phyloP scores from a whole-genome alignment of 2,113 vertebrate genomes.

The Cololabis saira region DNA sequence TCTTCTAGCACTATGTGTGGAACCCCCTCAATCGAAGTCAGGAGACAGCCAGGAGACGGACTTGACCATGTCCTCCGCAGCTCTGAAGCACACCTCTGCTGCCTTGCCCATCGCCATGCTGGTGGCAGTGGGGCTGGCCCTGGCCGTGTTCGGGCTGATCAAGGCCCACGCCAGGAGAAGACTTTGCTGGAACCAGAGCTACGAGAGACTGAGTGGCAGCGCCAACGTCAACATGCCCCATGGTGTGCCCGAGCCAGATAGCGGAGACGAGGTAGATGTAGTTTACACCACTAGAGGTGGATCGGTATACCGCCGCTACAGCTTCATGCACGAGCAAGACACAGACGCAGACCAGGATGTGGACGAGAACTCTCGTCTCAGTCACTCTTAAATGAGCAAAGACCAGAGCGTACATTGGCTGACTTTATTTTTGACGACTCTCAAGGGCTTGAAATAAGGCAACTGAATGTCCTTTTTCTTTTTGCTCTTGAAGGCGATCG shows the following conservation, averaged over 20 bases:
- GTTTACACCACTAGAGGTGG: conserved; percentile 82
- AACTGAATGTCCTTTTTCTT: no score
- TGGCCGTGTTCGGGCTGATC: conserved; percentile 68
- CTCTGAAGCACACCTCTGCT: conserved; percentile 64
- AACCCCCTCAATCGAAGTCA: conserved; percentile 59
- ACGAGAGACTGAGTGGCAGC: conserved; percentile 79
- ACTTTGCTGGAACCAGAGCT: conserved; percentile 82
- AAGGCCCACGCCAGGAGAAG: conserved; percentile 75
- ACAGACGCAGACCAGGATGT: conserved; percentile 57
- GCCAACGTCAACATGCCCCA: conserved; percentile 74
- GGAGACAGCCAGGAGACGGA: conserved; percentile 38
- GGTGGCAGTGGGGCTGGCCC: conserved; percentile 61
- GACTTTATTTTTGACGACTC: no score
- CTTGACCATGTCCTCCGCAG: conserved; percentile 54
- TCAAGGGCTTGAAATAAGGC: no score
- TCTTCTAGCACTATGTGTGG: conserved; percentile 77
- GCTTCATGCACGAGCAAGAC: conserved; percentile 69
- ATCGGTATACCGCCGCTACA: conserved; percentile 74
- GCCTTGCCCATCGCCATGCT: conserved; percentile 68
- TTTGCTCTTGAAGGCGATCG: no score
- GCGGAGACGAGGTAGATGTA: conserved; percentile 81
- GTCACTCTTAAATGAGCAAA: conserved; percentile 30
- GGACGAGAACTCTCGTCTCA: conserved; percentile 61
- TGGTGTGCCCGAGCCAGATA: conserved; percentile 79
- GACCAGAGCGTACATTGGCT: neutral